A percentile compares a stretch with the other conserved stretches of the same genome.
Conservation (phyloP, 2,113 vertebrate genomes). For the Nothoprocta pentlandii region DNA sequence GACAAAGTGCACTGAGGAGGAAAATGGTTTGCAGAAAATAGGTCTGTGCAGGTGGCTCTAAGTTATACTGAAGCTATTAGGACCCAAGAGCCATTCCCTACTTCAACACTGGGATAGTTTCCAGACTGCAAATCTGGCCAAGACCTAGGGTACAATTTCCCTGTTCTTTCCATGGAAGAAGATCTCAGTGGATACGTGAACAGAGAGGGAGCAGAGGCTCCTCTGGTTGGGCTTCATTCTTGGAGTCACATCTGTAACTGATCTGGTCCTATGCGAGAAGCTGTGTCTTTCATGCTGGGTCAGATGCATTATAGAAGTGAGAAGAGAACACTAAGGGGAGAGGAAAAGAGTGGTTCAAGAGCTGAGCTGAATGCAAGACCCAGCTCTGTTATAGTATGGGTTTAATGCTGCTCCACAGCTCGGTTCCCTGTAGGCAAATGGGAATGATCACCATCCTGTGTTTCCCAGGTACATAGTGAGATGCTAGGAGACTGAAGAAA, state of each 20-base stretch:
- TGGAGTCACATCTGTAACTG: background rate
- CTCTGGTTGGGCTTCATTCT: background rate
- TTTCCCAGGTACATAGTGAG: background rate
- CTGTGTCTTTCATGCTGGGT: background rate
- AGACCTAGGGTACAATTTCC: background rate
- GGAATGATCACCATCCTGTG: background rate
- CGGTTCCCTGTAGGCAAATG: background rate
- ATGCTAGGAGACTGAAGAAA: background rate
- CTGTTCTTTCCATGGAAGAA: background rate
- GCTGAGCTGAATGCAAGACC: background rate
- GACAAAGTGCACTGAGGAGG: background rate
- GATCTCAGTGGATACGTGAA: rapidly evolving
- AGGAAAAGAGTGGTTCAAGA: background rate
- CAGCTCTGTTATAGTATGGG: rapidly evolving
- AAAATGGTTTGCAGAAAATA: background rate
- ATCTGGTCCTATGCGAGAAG: background rate
- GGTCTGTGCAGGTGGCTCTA: background rate
- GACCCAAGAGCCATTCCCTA: background rate
- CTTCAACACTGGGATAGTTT: background rate
- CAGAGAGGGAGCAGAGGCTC: background rate
- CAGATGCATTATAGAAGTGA: background rate
- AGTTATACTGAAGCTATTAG: background rate
- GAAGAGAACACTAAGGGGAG: background rate
- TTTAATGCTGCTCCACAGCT: background rate
- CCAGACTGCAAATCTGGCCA: background rate